phyloP scores from a whole-genome alignment of 2,888 invertebrate genomes.

The Pseudeuparius sepicola region DNA sequence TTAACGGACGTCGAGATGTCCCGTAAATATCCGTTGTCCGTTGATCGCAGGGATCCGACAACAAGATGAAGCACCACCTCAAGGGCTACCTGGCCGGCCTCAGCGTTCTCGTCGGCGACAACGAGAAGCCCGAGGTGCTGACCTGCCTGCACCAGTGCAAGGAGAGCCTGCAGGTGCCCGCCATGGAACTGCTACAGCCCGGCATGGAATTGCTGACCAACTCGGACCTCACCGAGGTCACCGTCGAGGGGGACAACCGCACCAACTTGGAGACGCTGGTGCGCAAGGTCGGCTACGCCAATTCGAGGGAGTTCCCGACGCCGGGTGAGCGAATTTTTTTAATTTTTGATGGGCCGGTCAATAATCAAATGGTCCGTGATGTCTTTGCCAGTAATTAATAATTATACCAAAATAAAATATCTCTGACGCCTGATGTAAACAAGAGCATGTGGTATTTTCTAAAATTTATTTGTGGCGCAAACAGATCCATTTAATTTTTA shows the following conservation, averaged over 20 bases:
- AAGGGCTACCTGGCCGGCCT: conserved; percentile 83
- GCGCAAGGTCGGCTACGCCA: conserved; percentile 83
- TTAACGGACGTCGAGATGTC: too few species aligned
- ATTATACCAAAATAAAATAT: too few species aligned
- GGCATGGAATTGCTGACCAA: conserved; percentile 69
- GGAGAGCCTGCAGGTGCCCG: conserved; percentile 68
- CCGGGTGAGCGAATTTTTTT: too few species aligned
- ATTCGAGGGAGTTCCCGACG: conserved; percentile 86
- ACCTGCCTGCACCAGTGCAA: conserved; percentile 73
- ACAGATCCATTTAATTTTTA: too few species aligned
- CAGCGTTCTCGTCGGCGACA: conserved; percentile 64
- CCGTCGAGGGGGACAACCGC: conserved; percentile 83
- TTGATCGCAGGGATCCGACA: conserved; percentile 65
- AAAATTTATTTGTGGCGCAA: too few species aligned
- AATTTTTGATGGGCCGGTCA: too few species aligned
- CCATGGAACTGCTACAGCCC: conserved; percentile 63
- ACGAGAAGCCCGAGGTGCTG: conserved; percentile 64
- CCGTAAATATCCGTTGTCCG: too few species aligned
- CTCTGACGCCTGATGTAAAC: too few species aligned
- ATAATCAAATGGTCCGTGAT: too few species aligned
- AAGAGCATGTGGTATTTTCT: too few species aligned
- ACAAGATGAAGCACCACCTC: conserved; percentile 83
- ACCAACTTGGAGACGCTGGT: conserved; percentile 81
- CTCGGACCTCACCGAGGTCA: conserved; percentile 75
- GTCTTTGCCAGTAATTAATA: too few species aligned